A percentile compares a stretch with the other conserved stretches of the same genome.
phyloP scores from a whole-genome alignment of 2,888 invertebrate species.

The Orgyia antiqua region DNA sequence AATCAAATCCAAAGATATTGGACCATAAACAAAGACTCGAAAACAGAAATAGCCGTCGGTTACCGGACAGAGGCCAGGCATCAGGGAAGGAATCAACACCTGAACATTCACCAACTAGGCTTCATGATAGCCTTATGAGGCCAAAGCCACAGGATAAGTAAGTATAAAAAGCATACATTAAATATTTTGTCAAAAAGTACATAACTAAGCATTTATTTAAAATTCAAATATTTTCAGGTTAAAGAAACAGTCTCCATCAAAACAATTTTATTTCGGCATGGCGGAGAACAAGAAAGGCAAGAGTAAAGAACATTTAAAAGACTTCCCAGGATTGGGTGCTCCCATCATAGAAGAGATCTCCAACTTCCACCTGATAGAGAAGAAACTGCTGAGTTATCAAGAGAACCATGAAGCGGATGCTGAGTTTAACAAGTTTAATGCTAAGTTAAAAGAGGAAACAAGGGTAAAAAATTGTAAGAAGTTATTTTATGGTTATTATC shows the following conservation, averaged over 20 bases:
- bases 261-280: slow-evolving; percentile 89
- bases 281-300: slow-evolving; percentile 70
- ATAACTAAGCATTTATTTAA: no score
- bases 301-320: slow-evolving; percentile 52
- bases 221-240: no score
- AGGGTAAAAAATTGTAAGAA: slow-evolving; percentile 59
- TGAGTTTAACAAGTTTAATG: slow-evolving; percentile 64
- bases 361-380: slow-evolving; percentile 66
- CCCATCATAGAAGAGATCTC: slow-evolving; percentile 68
- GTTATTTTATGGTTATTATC: no score
- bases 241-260: slow-evolving; percentile 51
- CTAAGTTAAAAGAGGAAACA: slow-evolving; percentile 54
- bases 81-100: slow-evolving; percentile 82
- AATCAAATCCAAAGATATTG: slow-evolving; percentile 30
- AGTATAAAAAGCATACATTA: slow-evolving; percentile 15
- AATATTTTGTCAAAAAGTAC: no score
- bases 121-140: slow-evolving; percentile 36
- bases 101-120: slow-evolving; percentile 76
- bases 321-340: slow-evolving; percentile 66
- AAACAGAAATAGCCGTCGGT: slow-evolving; percentile 47
- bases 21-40: slow-evolving; percentile 45
- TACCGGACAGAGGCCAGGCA: slow-evolving; percentile 76
- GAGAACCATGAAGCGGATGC: slow-evolving; percentile 44
- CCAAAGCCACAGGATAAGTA: slow-evolving; percentile 45
- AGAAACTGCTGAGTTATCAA: slow-evolving; percentile 62